Evolutionary conservation across 2,797 vertebrate genomes (phyloP).

Genomic region (Somateria mollissima): DNA sequence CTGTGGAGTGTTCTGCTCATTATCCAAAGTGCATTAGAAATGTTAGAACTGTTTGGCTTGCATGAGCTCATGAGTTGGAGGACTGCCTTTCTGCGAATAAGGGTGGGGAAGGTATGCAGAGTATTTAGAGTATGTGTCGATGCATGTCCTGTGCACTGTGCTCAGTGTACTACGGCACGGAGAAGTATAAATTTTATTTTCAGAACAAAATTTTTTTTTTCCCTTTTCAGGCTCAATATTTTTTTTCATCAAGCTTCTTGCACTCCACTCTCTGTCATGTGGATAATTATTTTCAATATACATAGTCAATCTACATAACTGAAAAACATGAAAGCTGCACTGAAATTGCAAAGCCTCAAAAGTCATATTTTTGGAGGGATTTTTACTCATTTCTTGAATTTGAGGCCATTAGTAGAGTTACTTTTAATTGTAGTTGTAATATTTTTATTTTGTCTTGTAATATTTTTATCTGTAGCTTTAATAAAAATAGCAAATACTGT

Average conservation of each 20-base stretch:
- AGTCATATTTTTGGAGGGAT: background rate
- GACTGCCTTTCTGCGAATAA: background rate
- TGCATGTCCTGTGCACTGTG: constrained; percentile 9
- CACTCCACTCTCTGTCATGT: background rate
- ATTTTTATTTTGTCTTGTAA: background rate
- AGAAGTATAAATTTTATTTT: background rate
- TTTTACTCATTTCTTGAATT: background rate
- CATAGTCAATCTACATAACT: background rate
- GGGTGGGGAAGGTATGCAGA: constrained; percentile 56
- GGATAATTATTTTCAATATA: background rate
- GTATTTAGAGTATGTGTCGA: constrained; percentile 50
- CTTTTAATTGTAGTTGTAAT: background rate
- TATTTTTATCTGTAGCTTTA: background rate
- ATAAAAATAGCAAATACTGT: background rate
- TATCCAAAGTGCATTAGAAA: background rate
- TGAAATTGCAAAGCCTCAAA: background rate
- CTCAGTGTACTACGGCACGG: background rate
- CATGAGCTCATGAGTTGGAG: constrained; percentile 37
- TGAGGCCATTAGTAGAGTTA: background rate
- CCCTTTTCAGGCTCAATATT: background rate
- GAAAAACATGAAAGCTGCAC: background rate
- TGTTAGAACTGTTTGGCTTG: background rate
- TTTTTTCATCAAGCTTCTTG: background rate
- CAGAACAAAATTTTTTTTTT: background rate
- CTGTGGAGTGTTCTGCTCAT: background rate